Conservation (phyloP, 2,113 vertebrate species). For the Labrus mixtus region DNA sequence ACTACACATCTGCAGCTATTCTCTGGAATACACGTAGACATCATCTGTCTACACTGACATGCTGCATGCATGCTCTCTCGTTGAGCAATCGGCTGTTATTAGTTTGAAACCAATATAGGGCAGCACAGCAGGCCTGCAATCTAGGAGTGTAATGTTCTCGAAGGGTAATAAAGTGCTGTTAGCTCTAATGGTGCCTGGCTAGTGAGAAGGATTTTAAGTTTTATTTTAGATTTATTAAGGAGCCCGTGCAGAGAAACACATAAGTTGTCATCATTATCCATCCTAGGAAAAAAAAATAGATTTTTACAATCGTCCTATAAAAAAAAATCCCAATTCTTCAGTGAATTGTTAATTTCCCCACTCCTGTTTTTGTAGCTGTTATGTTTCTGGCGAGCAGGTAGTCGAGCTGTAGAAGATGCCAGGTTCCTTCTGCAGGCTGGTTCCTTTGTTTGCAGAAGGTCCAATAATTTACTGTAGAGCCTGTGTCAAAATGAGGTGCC, state of each 20-base stretch:
- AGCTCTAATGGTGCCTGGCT: too few relatives aligned
- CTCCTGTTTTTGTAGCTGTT: not conserved
- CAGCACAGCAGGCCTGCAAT: too few relatives aligned
- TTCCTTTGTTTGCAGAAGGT: constrained; percentile 28
- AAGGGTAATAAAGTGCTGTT: too few relatives aligned
- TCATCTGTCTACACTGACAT: constrained; percentile 40
- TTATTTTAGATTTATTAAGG: too few relatives aligned
- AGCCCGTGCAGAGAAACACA: too few relatives aligned
- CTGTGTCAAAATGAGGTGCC: constrained; percentile 31
- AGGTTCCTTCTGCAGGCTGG: constrained; percentile 24
- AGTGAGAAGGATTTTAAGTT: too few relatives aligned
- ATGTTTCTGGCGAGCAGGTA: not conserved
- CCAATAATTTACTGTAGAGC: constrained; percentile 7
- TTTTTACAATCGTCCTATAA: too few relatives aligned
- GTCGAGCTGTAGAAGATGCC: not conserved
- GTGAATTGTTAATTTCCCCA: too few relatives aligned
- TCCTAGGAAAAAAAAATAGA: too few relatives aligned
- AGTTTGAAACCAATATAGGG: not conserved
- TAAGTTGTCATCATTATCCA: too few relatives aligned
- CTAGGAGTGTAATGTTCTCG: too few relatives aligned
- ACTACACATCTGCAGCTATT: constrained; percentile 48
- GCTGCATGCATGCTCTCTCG: not conserved
- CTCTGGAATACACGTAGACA: constrained; percentile 24
- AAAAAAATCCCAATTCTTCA: too few relatives aligned
- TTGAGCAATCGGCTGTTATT: constrained; percentile 34